Conservation (phyloP, 1,140 invertebrate genomes). For the Zaprionus tsacasi region DNA sequence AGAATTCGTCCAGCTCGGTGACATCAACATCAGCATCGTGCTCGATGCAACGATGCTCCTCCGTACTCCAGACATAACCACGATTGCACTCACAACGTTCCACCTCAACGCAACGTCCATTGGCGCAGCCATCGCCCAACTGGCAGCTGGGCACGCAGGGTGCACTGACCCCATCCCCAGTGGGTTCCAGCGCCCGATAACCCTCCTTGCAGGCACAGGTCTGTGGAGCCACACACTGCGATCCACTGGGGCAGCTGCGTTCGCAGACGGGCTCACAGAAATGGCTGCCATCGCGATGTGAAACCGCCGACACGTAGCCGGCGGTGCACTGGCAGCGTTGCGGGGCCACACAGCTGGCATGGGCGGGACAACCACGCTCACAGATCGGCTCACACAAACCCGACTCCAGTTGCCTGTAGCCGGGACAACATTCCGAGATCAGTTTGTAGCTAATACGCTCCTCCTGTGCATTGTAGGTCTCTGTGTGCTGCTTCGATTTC, state of each 20-base stretch:
- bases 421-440: slow-evolving; percentile 59
- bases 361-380: slow-evolving; percentile 62
- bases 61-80: slow-evolving; percentile 51
- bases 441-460: slow-evolving; percentile 50
- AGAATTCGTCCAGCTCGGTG: slow-evolving; percentile 17
- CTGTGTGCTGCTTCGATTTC: slow-evolving; percentile 41
- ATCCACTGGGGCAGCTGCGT: slow-evolving; percentile 41
- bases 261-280: slow-evolving; percentile 68
- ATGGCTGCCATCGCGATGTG: slow-evolving; percentile 59
- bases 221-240: slow-evolving; percentile 60
- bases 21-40: slow-evolving; percentile 12
- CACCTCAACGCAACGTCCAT: slow-evolving; percentile 58
- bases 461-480: slow-evolving; percentile 48
- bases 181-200: slow-evolving; percentile 35
- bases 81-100: slow-evolving; percentile 59
- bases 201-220: slow-evolving; percentile 64
- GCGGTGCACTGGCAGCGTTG: slow-evolving; percentile 65
- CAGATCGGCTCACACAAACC: slow-evolving; percentile 69
- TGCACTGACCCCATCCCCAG: slow-evolving; percentile 55
- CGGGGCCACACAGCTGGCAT: slow-evolving; percentile 66
- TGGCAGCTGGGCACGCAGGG: slow-evolving; percentile 57
- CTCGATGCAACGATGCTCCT: slow-evolving; percentile 29
- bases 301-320: slow-evolving; percentile 60
- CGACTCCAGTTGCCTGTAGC: slow-evolving; percentile 55
- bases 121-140: slow-evolving; percentile 52